Evolutionary conservation across 2,113 vertebrate genomes (phyloP).

Genomic region (Seriola aureovittata): DNA sequence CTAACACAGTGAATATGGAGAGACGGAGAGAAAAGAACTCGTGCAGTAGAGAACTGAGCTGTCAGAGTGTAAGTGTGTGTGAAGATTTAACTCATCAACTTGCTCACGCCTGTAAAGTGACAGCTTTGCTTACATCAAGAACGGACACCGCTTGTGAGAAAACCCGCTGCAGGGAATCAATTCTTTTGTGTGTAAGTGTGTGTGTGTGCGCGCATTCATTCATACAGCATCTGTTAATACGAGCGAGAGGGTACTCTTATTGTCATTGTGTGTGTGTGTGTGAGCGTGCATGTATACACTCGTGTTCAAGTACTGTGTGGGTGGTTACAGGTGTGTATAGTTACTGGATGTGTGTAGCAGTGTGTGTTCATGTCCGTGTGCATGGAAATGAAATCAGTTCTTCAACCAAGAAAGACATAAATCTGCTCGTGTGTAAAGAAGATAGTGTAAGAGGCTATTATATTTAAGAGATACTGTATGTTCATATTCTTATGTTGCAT

Average conservation of each 20-base stretch:
- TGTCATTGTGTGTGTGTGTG: background rate
- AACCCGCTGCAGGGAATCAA: background rate
- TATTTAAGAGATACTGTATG: background rate
- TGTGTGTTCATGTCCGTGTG: background rate
- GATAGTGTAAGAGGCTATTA: background rate
- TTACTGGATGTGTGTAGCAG: background rate
- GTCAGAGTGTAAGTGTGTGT: conserved; percentile 21
- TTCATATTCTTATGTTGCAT: background rate
- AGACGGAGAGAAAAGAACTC: conserved; percentile 36
- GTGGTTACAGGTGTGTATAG: background rate
- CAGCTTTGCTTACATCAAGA: conserved; percentile 17
- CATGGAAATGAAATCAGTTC: background rate
- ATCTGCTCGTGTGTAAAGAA: background rate
- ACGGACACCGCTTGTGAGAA: background rate
- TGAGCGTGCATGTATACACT: background rate
- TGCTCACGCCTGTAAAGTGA: conserved; percentile 34
- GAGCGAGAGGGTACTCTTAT: background rate
- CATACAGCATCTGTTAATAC: background rate
- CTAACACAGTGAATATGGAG: background rate
- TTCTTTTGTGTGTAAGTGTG: background rate
- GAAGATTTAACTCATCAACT: conserved; percentile 20
- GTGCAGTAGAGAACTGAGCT: conserved; percentile 19
- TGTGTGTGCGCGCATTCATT: background rate
- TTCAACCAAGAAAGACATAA: background rate
- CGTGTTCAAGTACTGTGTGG: background rate